Base-by-base conservation (phyloP, 2,888 invertebrate species). In the Mylabris sibirica region DNA sequence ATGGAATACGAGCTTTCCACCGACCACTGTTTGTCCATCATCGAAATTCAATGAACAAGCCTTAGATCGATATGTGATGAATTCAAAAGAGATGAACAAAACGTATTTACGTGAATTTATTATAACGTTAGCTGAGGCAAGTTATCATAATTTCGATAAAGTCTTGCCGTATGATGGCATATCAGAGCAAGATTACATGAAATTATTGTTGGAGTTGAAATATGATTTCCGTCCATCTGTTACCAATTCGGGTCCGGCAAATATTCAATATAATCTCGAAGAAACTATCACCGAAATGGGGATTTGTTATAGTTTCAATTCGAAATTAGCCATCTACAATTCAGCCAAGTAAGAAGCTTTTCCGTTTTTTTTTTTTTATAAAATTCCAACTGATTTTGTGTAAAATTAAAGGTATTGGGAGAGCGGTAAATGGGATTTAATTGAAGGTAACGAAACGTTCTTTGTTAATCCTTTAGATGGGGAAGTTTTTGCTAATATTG, bases 401-500 rank as follows among this genome's bases (percentile, higher is more conserved):
- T 59, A 17, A 17, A 38, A 62, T 74, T 71, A 22, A 63, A 89
- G 92, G 9, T 91, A 91, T 75, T 88, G 91, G 86, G 83, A 84
- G 9, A 84, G 81, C 0, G 88, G 89, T 60, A 85, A 86, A 70
- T 90, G 90, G 91, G 86, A 87, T 65, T 73, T 89, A 1, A 75
- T 85, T 20, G 75, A 82, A 6, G 79, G 83, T 59, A 86, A 86
- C 65, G 81, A 84, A 3, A 89, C 85, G 0, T 85, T 90, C 59
- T 87, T 86, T 44, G 89, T 92, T 0, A 92, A 91, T 84, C 92
- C 92, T 0, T 79, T 92, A 9, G 92, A 92, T 77, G 92, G 93
- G 0, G 92, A 92, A 84, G 90, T 92, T n/a, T 92, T 92, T 80
- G 90, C 90, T 0, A 91, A 92, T 83, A 86, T 92, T n/a, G 89